These are phyloP conservation scores for Odontomachus brunneus DNA, from an alignment of 1,140 invertebrate species.

Conservation along the genomic window DNA sequence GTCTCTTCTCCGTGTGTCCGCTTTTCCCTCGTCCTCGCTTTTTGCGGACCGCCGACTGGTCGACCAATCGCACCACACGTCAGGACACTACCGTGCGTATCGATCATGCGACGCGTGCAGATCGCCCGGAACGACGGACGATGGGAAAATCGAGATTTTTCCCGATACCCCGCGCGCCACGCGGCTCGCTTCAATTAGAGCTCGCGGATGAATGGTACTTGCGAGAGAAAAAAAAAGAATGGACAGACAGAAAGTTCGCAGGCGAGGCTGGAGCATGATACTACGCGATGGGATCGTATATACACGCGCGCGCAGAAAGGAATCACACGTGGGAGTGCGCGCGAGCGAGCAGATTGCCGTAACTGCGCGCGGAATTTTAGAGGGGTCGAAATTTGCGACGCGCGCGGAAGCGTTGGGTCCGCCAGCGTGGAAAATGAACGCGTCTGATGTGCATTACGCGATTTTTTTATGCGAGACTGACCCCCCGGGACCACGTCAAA, in stretches of 20 bases:
- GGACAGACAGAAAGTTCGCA: slow-evolving; percentile 10
- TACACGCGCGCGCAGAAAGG: neutral
- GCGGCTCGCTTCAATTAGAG: slow-evolving; percentile 70
- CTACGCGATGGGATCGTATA: slow-evolving; percentile 17
- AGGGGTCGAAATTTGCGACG: slow-evolving; percentile 14
- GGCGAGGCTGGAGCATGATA: slow-evolving; percentile 5
- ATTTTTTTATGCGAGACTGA: slow-evolving; percentile 4
- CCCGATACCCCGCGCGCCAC: slow-evolving; percentile 52
- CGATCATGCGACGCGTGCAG: slow-evolving; percentile 66
- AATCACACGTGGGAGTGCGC: neutral
- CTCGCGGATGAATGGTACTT: slow-evolving; percentile 72
- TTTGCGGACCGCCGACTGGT: slow-evolving; percentile 38
- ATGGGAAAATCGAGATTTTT: slow-evolving; percentile 65
- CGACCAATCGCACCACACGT: slow-evolving; percentile 70
- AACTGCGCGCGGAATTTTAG: neutral
- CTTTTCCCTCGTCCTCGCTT: slow-evolving; percentile 44
- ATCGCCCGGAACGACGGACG: slow-evolving; percentile 57
- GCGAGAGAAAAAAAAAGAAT: slow-evolving; percentile 36
- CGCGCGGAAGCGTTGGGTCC: neutral
- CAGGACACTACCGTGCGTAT: slow-evolving; percentile 64
- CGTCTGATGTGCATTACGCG: neutral
- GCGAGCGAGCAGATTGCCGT: slow-evolving; percentile 29
- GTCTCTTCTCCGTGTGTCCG: neutral
- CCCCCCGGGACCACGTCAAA: too few species aligned
- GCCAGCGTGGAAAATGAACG: neutral